A percentile compares a stretch with the other conserved stretches of the same genome.
phyloP scores from a whole-genome alignment of 2,888 invertebrate species.

The Ormyrus rosae region DNA sequence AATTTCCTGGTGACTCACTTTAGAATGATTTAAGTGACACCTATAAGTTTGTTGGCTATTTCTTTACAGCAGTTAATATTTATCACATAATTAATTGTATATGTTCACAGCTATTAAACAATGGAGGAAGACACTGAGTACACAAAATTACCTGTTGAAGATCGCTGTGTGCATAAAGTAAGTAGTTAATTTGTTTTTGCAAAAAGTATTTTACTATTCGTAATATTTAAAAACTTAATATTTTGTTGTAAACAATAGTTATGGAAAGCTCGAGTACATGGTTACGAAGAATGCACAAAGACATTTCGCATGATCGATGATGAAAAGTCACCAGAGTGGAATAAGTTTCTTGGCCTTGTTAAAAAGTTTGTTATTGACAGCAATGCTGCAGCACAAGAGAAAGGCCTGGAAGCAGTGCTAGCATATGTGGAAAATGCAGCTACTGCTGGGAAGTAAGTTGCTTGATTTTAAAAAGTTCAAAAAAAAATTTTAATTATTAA shows the following conservation, averaged over 20 bases:
- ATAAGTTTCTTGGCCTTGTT: constrained; percentile 91
- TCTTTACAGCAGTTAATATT: too few species aligned
- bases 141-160: constrained; percentile 91
- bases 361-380: constrained; percentile 96
- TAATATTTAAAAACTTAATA: constrained; percentile 11
- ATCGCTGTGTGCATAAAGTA: constrained; percentile 93
- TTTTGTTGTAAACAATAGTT: constrained; percentile 75
- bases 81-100: not conserved
- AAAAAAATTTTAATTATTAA: constrained; percentile 9
- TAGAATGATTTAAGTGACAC: too few species aligned
- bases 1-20: too few species aligned
- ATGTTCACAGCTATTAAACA: constrained; percentile 62
- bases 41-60: too few species aligned
- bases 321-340: constrained; percentile 96
- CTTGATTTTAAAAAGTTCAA: constrained; percentile 17
- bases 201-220: not conserved
- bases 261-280: constrained; percentile 96
- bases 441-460: constrained; percentile 85
- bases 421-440: constrained; percentile 95
- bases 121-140: constrained; percentile 94
- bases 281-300: constrained; percentile 95
- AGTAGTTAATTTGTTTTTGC: constrained; percentile 19
- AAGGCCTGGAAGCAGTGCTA: constrained; percentile 93
- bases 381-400: constrained; percentile 97
- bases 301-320: constrained; percentile 91